A percentile compares a stretch with the other conserved stretches of the same genome.
These are phyloP conservation scores for Rhagophthalmus giganteus DNA, from an alignment of 2,888 invertebrate species.

Conservation along the genomic window DNA sequence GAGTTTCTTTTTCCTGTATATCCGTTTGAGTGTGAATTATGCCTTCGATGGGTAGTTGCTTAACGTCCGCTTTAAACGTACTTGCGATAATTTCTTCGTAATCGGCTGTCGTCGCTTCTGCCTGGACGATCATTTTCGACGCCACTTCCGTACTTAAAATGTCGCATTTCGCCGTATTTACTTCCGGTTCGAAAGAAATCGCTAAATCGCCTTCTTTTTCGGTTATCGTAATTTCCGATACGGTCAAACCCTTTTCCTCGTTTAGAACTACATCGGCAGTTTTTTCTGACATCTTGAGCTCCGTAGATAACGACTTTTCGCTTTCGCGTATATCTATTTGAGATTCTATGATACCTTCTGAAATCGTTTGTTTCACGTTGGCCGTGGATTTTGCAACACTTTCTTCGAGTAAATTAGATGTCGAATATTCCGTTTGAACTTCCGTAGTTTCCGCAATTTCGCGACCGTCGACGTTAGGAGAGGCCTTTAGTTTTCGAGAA, in stretches of 20 bases:
- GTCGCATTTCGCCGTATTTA: slow-evolving; percentile 41
- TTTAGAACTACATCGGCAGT: slow-evolving; percentile 54
- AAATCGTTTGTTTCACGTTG: slow-evolving; percentile 41
- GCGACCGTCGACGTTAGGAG: slow-evolving; percentile 48
- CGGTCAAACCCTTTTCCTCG: slow-evolving; percentile 47
- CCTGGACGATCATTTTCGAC: slow-evolving; percentile 43
- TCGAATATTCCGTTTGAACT: slow-evolving; percentile 10
- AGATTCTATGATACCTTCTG: slow-evolving; percentile 47
- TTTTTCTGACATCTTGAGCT: slow-evolving; percentile 36
- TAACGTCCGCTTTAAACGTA: slow-evolving; percentile 39
- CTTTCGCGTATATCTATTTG: slow-evolving; percentile 49
- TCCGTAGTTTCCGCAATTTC: slow-evolving; percentile 52
- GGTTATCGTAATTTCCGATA: slow-evolving; percentile 54
- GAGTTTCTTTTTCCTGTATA: slow-evolving; percentile 38
- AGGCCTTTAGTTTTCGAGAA: slow-evolving; percentile 49
- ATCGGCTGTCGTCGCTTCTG: slow-evolving; percentile 29
- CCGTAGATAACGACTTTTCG: slow-evolving; percentile 40
- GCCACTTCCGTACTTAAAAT: slow-evolving; percentile 56
- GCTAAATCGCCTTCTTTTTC: slow-evolving; percentile 58
- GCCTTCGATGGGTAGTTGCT: slow-evolving; percentile 31
- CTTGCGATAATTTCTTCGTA: slow-evolving; percentile 34
- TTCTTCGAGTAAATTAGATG: slow-evolving; percentile 27
- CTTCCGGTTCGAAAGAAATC: slow-evolving; percentile 51
- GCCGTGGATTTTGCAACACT: slow-evolving; percentile 43
- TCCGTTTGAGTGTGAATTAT: background rate